phyloP scores from a whole-genome alignment of 2,113 vertebrate genomes.

The Amblyopsis rosae region DNA sequence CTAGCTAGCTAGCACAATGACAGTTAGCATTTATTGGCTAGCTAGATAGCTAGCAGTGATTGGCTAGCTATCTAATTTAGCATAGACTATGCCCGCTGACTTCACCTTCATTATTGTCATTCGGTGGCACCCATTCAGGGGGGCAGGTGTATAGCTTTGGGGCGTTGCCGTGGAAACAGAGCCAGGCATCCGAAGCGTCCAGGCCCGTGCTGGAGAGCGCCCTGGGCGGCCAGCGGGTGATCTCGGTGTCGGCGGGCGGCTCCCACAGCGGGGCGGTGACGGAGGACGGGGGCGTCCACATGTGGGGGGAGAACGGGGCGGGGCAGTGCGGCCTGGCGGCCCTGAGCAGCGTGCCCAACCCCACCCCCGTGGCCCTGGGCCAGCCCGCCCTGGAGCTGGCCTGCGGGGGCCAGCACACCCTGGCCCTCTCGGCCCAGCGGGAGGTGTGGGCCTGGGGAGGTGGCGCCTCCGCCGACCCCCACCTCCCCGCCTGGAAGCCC shows the following conservation, averaged over 20 bases:
- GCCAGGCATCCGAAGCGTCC: conserved; percentile 38
- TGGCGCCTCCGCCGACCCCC: conserved; percentile 85
- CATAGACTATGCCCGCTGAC: background rate
- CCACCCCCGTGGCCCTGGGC: conserved; percentile 81
- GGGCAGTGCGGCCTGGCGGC: conserved; percentile 90
- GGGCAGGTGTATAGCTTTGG: conserved; percentile 95
- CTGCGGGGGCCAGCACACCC: conserved; percentile 89
- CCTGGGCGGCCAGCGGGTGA: conserved; percentile 82
- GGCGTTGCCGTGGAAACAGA: conserved; percentile 84
- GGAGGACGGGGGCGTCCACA: conserved; percentile 86
- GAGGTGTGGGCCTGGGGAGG: conserved; percentile 98
- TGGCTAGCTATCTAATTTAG: too few species aligned
- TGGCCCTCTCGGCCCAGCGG: conserved; percentile 85
- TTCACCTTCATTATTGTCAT: background rate
- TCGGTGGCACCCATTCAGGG: conserved; percentile 66
- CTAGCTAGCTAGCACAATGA: too few species aligned
- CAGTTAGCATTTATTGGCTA: too few species aligned
- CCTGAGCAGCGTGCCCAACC: conserved; percentile 81
- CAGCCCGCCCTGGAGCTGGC: conserved; percentile 87
- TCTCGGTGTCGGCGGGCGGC: conserved; percentile 87
- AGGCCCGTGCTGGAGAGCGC: conserved; percentile 82
- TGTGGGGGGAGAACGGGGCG: conserved; percentile 92
- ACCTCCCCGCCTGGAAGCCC: conserved; percentile 84
- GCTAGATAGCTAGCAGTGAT: too few species aligned
- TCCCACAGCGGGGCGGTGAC: conserved; percentile 91